These are phyloP conservation scores for Aphidoletes aphidimyza DNA, from an alignment of 2,888 invertebrate genomes.

Conservation along the genomic window DNA sequence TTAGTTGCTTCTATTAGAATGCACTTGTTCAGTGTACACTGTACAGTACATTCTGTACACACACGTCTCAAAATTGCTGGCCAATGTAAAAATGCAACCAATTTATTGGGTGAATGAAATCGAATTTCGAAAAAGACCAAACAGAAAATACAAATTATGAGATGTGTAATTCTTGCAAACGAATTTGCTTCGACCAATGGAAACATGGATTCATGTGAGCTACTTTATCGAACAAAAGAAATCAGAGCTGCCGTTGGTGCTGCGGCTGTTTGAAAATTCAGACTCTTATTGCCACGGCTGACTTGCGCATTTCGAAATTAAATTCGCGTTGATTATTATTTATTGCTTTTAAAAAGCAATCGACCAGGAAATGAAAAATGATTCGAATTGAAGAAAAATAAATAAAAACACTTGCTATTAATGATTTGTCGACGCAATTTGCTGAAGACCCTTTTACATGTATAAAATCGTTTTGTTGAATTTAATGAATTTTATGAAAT, in stretches of 20 bases:
- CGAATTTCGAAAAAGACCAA: slow-evolving; percentile 1
- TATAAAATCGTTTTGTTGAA: background rate
- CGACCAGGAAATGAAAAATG: slow-evolving; percentile 39
- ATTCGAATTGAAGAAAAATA: no score
- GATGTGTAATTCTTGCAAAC: background rate
- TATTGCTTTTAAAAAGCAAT: slow-evolving; percentile 45
- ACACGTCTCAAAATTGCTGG: background rate
- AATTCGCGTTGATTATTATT: slow-evolving; percentile 21
- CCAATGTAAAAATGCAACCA: background rate
- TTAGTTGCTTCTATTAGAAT: background rate
- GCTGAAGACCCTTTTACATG: background rate
- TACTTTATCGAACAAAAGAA: slow-evolving; percentile 25
- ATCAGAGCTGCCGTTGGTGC: background rate
- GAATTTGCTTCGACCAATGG: background rate
- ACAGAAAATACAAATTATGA: background rate
- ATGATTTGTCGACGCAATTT: background rate
- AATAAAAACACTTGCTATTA: slow-evolving; percentile 6
- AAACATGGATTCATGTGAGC: background rate
- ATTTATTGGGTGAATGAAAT: slow-evolving; percentile 46
- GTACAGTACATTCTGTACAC: background rate
- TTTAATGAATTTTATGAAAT: background rate
- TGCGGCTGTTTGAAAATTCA: background rate
- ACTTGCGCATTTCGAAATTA: slow-evolving; percentile 25
- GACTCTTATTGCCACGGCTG: background rate
- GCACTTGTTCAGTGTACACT: background rate